A percentile compares a stretch with the other conserved stretches of the same genome.
Conservation (phyloP, 1,140 invertebrate species). For the Drosophila biarmipes region DNA sequence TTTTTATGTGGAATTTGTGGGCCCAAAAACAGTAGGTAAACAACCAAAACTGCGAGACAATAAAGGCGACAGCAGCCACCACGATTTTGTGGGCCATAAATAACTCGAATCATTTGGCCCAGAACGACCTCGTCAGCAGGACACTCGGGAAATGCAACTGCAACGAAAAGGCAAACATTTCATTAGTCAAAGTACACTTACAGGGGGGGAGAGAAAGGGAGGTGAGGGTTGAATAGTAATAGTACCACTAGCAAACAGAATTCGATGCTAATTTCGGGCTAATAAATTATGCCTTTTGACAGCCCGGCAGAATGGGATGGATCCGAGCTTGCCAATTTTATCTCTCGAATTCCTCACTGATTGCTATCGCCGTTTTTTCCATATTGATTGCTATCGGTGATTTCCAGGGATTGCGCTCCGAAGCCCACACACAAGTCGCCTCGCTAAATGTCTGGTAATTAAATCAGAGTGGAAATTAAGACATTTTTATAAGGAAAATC, state of each 20-base stretch:
- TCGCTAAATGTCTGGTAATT: slow-evolving; percentile 64
- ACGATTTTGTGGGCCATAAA: slow-evolving; percentile 75
- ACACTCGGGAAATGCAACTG: slow-evolving; percentile 34
- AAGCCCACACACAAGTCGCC: slow-evolving; percentile 49
- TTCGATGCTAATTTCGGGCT: slow-evolving; percentile 73
- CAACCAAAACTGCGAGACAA: slow-evolving; percentile 13
- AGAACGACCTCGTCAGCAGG: slow-evolving; percentile 69
- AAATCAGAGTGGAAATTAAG: slow-evolving; percentile 63
- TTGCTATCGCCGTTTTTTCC: background rate
- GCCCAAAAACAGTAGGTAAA: slow-evolving; percentile 50
- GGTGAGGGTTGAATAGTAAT: slow-evolving; percentile 19
- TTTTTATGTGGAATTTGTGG: slow-evolving; percentile 46
- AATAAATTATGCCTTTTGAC: slow-evolving; percentile 77
- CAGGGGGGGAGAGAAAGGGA: slow-evolving; percentile 1
- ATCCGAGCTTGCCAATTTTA: background rate
- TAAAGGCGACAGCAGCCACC: slow-evolving; percentile 30
- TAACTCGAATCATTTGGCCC: slow-evolving; percentile 75
- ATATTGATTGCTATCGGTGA: slow-evolving; percentile 42
- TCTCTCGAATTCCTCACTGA: background rate
- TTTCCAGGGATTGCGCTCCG: slow-evolving; percentile 31
- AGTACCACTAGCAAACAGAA: slow-evolving; percentile 43
- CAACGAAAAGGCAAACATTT: slow-evolving; percentile 43
- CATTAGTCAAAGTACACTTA: slow-evolving; percentile 74
- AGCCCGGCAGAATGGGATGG: slow-evolving; percentile 21
- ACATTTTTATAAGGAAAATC: slow-evolving; percentile 69